phyloP scores from a whole-genome alignment of 2,797 vertebrate genomes.

The Anisognathus igniventris region DNA sequence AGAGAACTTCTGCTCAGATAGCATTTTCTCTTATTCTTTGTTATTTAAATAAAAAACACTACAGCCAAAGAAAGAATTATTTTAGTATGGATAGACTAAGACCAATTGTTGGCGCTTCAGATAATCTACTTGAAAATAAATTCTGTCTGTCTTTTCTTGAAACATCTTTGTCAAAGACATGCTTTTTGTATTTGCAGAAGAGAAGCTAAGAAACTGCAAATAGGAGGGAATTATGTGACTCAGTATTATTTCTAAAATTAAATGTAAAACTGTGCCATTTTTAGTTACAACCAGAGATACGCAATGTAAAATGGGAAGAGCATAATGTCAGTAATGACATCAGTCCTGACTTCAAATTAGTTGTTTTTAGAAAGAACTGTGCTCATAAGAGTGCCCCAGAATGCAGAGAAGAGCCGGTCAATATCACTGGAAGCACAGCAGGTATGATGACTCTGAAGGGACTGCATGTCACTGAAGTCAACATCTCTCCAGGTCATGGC shows the following conservation, averaged over 20 bases:
- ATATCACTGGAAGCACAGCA: rapidly evolving
- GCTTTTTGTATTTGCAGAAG: background rate
- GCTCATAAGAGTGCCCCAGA: background rate
- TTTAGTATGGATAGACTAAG: background rate
- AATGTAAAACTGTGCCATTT: background rate
- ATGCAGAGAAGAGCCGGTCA: background rate
- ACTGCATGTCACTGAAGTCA: background rate
- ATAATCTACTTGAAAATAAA: background rate
- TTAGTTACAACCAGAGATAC: background rate
- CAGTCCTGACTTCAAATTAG: background rate
- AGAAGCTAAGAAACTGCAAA: constrained; percentile 4
- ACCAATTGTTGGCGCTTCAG: rapidly evolving
- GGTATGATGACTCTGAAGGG: background rate
- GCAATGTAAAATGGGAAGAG: background rate
- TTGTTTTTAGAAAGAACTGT: background rate
- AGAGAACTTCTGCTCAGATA: background rate
- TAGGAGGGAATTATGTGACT: background rate
- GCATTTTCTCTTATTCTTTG: background rate
- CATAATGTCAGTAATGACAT: constrained; percentile 34
- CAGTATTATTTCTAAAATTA: constrained; percentile 20
- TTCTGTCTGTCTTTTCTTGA: background rate
- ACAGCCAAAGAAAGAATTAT: background rate
- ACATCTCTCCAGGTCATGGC: background rate
- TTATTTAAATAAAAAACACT: background rate
- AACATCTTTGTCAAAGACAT: background rate